These are phyloP conservation scores for Pagetopsis macropterus DNA, from an alignment of 2,797 vertebrate species.

Conservation along the genomic window DNA sequence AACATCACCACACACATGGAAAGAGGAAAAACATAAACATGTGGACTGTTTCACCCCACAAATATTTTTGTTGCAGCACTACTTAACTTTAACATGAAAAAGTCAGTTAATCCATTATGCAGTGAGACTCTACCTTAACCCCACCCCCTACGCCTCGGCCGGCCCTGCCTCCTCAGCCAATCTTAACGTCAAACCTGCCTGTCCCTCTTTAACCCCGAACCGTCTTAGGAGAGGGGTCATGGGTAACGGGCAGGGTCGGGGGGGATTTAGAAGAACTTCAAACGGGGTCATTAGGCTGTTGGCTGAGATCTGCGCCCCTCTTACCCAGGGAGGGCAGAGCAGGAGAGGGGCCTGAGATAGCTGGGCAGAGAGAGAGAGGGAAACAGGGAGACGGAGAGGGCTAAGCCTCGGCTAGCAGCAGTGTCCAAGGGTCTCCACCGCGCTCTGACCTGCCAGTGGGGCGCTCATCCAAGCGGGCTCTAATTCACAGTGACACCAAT, in stretches of 20 bases:
- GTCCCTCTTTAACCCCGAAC: constrained; percentile 77
- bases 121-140: constrained; percentile 57
- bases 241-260: constrained; percentile 78
- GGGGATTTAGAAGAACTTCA: constrained; percentile 81
- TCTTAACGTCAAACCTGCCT: constrained; percentile 84
- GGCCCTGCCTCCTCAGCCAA: constrained; percentile 87
- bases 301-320: constrained; percentile 77
- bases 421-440: constrained; percentile 94
- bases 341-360: constrained; percentile 74
- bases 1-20: constrained; percentile 44
- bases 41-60: constrained; percentile 1
- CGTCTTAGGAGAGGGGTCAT: constrained; percentile 79
- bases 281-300: constrained; percentile 84
- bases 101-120: constrained; percentile 52
- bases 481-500: constrained; percentile 99
- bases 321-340: constrained; percentile 73
- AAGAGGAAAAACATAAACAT: constrained; percentile 32
- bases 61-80: constrained; percentile 16
- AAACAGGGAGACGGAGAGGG: constrained; percentile 47
- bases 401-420: constrained; percentile 83
- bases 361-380: constrained; percentile 45
- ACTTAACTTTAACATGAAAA: constrained; percentile 57
- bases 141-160: constrained; percentile 46
- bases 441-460: constrained; percentile 94
- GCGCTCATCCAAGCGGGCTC: constrained; percentile 90